A percentile compares a stretch with the other conserved stretches of the same genome.
Evolutionary conservation across 2,797 vertebrate genomes (phyloP).

Genomic region (Crocidura indochinensis): DNA sequence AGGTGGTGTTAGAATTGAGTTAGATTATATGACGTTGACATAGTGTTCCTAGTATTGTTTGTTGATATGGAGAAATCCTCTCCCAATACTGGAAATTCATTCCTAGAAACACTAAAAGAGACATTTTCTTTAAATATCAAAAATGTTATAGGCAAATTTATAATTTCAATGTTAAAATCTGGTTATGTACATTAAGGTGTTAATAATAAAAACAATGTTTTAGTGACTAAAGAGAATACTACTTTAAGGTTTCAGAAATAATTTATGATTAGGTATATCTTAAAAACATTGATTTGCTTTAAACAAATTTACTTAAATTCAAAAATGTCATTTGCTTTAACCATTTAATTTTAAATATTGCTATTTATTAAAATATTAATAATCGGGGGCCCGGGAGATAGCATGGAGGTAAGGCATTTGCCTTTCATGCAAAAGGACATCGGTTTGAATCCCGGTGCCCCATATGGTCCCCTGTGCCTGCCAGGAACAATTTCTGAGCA

Average conservation of each 20-base stretch:
- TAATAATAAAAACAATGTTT: not conserved
- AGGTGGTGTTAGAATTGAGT: not conserved
- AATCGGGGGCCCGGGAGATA: too few relatives aligned
- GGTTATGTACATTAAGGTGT: slow-evolving; percentile 2
- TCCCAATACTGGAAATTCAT: not conserved
- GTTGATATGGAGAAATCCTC: not conserved
- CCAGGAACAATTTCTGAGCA: too few relatives aligned
- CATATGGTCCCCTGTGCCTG: too few relatives aligned
- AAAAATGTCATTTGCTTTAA: not conserved
- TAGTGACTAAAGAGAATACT: not conserved
- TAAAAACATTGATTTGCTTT: slow-evolving; percentile 32
- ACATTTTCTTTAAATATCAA: not conserved
- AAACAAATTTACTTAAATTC: not conserved
- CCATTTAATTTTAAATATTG: not conserved
- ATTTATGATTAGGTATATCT: slow-evolving; percentile 7
- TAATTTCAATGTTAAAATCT: slow-evolving; percentile 35
- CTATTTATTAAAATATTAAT: not conserved
- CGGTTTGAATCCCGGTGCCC: too few relatives aligned
- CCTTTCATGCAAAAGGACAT: too few relatives aligned
- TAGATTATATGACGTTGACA: not conserved
- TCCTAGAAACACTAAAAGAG: not conserved
- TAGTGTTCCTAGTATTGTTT: not conserved
- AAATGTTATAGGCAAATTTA: not conserved
- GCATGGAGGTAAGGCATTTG: too few relatives aligned
- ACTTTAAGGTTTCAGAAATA: not conserved